Base-by-base conservation (phyloP, 2,113 vertebrate genomes). In the Chlamydotis undulata region DNA sequence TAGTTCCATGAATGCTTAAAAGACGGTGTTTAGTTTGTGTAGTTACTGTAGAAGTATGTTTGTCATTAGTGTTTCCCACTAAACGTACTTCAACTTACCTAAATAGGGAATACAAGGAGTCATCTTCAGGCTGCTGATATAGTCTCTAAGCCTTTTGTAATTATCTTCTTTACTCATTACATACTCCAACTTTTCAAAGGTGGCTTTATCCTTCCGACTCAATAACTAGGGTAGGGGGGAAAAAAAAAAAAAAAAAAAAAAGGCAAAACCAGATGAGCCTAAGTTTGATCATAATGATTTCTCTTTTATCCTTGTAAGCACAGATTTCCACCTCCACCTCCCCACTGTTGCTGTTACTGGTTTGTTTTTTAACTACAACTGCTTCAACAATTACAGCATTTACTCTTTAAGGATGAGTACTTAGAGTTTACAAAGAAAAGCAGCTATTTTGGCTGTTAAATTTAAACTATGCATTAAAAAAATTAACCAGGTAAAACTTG, bases 101-200 rank as follows among this genome's bases (percentile, higher is more conserved):
- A 99, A 98, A 97, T 99, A 99, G 25, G 99, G 99, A 97, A 99
- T 99, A 92, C 99, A 99, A 41, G 99, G 99, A 84, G 99, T 99
- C 99, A 99, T 99, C 98, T 99, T 99, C 98, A 99, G 98, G 97
- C 99, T 99, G 97, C 98, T 99, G 95, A 99, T 99, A 97, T 98
- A 99, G 96, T 99, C 99, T 97, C 99, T 98, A 94, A 99, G 98
- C 53, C 99, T 99, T 97, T 99, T 99, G 96, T 99, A 99, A 98
- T 99, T 99, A 97, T 99, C 99, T 98, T 99, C 99, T 98, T 99
- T 99, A 97, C 99, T 99, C 99, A 99, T 99, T 95, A 99, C 98
- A 97, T 99, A 99, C 95, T 99, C 99, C 84, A 99, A 89, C 71
- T 99, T 99, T 93, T 99, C 99, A 97, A 99, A 99, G 9, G 98